Percentiles rank a stretch among this genome's conserved stretches.
phyloP scores from a whole-genome alignment of 2,888 invertebrate species.

The Amiota minor region DNA sequence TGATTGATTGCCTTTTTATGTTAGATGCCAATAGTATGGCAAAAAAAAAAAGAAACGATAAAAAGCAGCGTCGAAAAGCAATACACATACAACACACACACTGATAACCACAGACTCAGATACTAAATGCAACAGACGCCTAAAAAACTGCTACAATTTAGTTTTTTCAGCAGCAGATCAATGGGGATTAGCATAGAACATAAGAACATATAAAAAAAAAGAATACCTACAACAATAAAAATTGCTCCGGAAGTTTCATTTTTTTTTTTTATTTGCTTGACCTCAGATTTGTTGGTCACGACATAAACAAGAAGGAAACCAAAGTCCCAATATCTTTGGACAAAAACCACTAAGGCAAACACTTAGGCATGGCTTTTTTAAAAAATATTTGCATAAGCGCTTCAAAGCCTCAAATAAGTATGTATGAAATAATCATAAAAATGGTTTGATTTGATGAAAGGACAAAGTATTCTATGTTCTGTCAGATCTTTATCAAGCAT shows the following conservation, averaged over 20 bases:
- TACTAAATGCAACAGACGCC: neutral
- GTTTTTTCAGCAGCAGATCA: conserved; percentile 10
- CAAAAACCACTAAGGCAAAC: neutral
- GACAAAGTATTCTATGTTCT: too few relatives aligned
- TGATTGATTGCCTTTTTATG: conserved; percentile 19
- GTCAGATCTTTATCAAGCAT: too few relatives aligned
- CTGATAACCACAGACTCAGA: neutral
- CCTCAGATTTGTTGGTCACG: conserved; percentile 4
- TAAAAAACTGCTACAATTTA: conserved; percentile 2
- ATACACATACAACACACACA: neutral
- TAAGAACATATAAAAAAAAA: neutral
- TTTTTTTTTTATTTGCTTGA: neutral
- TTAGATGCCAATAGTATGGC: neutral
- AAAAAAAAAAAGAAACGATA: neutral
- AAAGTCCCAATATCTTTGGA: neutral
- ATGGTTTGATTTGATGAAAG: neutral
- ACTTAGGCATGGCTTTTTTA: conserved; percentile 6
- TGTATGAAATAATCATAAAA: neutral
- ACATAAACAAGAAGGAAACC: neutral
- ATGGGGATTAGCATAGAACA: conserved; percentile 7
- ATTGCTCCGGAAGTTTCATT: neutral
- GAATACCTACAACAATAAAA: neutral
- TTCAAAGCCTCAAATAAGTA: neutral
- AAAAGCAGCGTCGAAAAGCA: neutral
- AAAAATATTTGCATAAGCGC: conserved; percentile 20